Base-by-base conservation (phyloP, 2,888 invertebrate species). In the Acronicta alni region DNA sequence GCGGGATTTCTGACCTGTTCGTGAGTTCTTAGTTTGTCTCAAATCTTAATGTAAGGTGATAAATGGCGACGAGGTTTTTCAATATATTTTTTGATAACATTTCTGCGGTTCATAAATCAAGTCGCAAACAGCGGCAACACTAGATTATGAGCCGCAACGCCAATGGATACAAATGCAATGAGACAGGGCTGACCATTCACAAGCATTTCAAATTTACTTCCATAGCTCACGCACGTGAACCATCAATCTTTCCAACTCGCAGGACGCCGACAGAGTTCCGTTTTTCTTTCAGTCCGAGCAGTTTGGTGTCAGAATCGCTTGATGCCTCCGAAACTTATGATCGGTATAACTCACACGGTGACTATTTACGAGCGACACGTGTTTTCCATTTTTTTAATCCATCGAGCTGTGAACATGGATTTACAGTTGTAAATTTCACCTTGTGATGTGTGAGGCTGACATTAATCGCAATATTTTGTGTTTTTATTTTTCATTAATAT, bases 281-380 rank as follows among this genome's bases (percentile, higher is more conserved):
- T 44, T 54, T 53, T 44, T 44, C 17, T 26, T 38, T n/a, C 9
- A 46, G 18, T 63, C 2, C 8, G 32, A 18, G 10, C 18, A 8
- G 20, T 35, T 35, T n/a, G 9, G 9, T 54, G 42, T 23, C 17
- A 42, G 26, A 35, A 60, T 30, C 20, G 39, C 59, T 58, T 17
- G 12, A 35, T 53, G 54, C 26, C n/a, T 59, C 16, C 45, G 49
- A 51, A 51, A 61, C 26, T 18, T 67, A 51, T 47, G 46, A 42
- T 51, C 35, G 16, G 8, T 43, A 37, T 54, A 54, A 47, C 49
- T 62, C 62, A 56, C 55, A 61, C 39, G 46, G 37, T 55, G 12
- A 47, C 39, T 41, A 41, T 61, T 67, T 67, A 61, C 20, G 38
- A 47, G 37, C 41, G 49, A 37, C 68, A 56, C 18, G n/a, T 51